These are phyloP conservation scores for Cygnus olor DNA, from an alignment of 2,797 vertebrate genomes.

Conservation along the genomic window DNA sequence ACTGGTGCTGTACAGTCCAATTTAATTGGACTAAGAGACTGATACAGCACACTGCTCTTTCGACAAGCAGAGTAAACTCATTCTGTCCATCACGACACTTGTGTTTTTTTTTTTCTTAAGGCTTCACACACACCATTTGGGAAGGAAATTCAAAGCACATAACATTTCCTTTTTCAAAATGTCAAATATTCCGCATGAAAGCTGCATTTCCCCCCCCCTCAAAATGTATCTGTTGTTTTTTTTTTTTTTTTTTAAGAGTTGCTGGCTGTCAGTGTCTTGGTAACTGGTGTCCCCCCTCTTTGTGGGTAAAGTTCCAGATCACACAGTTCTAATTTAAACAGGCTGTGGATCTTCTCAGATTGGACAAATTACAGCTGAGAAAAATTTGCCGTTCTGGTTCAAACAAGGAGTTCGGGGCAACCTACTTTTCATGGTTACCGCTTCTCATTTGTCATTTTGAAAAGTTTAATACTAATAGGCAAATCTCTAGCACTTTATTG, in stretches of 20 bases:
- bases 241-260: neutral
- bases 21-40: constrained; percentile 68
- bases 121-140: neutral
- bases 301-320: neutral
- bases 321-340: constrained; percentile 23
- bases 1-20: constrained; percentile 38
- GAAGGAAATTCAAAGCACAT: constrained; percentile 54
- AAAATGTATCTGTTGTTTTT: neutral
- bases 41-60: constrained; percentile 61
- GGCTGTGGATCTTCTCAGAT: neutral
- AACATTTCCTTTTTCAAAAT: neutral
- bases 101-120: constrained; percentile 13
- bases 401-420: constrained; percentile 41
- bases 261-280: neutral
- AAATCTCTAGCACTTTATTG: constrained; percentile 30
- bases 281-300: neutral
- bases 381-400: constrained; percentile 33
- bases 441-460: constrained; percentile 83
- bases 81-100: constrained; percentile 59
- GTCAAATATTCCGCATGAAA: neutral
- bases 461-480: constrained; percentile 48
- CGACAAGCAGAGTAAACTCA: constrained; percentile 68
- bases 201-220: neutral
- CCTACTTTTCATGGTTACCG: constrained; percentile 76
- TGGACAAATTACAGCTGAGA: constrained; percentile 36